These are phyloP conservation scores for Indicator indicator DNA, from an alignment of 2,113 vertebrate genomes.

Conservation along the genomic window DNA sequence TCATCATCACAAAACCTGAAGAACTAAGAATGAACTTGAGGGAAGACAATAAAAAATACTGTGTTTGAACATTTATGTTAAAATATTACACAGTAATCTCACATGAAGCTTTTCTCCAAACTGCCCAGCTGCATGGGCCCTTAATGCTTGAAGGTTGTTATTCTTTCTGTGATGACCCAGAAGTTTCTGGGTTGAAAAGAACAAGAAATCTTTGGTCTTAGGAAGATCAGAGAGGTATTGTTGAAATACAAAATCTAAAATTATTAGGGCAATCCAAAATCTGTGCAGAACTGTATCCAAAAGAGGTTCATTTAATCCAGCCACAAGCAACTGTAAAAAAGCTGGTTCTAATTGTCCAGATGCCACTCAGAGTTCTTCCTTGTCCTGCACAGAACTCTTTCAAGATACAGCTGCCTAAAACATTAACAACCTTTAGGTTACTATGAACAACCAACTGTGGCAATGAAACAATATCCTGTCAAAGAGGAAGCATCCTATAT, in stretches of 20 bases:
- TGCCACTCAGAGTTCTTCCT: neutral
- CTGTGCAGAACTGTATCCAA: neutral
- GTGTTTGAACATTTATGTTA: neutral
- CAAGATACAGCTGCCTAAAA: neutral
- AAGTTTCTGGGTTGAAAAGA: neutral
- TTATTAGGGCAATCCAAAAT: neutral
- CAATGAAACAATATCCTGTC: neutral
- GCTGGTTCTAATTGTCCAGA: neutral
- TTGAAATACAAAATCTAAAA: neutral
- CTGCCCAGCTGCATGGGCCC: neutral
- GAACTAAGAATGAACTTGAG: neutral
- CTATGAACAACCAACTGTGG: neutral
- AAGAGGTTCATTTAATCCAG: neutral
- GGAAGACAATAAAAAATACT: neutral
- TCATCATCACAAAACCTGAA: neutral
- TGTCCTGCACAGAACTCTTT: fast-evolving
- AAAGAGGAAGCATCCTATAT: neutral
- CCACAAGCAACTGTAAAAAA: neutral
- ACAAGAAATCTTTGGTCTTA: neutral
- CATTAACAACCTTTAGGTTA: neutral
- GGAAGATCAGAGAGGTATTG: neutral
- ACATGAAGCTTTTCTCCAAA: neutral
- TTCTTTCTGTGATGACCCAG: neutral
- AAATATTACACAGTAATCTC: neutral
- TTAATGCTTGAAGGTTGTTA: neutral